These are phyloP conservation scores for Microtus californicus DNA, from an alignment of 2,797 vertebrate species.

Conservation along the genomic window DNA sequence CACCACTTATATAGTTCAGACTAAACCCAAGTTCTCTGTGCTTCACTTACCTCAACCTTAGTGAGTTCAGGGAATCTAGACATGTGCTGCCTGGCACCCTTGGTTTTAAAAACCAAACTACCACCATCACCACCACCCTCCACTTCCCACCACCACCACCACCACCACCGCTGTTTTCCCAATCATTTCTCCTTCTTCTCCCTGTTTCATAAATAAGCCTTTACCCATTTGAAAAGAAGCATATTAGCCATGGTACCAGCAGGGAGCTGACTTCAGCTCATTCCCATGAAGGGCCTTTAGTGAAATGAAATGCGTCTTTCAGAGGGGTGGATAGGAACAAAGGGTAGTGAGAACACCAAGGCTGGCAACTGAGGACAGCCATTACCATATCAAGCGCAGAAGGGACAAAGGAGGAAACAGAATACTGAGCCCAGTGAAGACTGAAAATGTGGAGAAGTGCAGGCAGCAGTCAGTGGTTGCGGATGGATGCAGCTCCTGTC, in stretches of 20 bases:
- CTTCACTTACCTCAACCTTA: neutral
- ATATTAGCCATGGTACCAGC: neutral
- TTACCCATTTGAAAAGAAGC: slow-evolving; percentile 11
- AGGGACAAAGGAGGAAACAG: neutral
- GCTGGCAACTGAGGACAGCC: neutral
- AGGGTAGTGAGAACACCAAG: neutral
- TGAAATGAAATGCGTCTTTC: neutral
- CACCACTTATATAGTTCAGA: neutral
- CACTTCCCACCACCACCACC: neutral
- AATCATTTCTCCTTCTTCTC: neutral
- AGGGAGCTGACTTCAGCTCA: neutral
- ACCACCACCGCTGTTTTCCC: neutral
- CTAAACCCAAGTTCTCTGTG: neutral
- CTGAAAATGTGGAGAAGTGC: neutral
- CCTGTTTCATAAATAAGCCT: slow-evolving; percentile 25
- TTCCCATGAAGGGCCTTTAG: neutral
- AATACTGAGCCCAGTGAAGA: neutral
- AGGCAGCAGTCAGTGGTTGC: neutral
- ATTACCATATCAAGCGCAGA: neutral
- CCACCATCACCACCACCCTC: too few species aligned
- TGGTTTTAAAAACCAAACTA: neutral
- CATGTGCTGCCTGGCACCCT: neutral
- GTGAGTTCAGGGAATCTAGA: neutral
- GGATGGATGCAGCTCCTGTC: neutral
- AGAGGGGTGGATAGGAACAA: neutral